phyloP scores from a whole-genome alignment of 1,140 invertebrate genomes.

The Euura lappo region DNA sequence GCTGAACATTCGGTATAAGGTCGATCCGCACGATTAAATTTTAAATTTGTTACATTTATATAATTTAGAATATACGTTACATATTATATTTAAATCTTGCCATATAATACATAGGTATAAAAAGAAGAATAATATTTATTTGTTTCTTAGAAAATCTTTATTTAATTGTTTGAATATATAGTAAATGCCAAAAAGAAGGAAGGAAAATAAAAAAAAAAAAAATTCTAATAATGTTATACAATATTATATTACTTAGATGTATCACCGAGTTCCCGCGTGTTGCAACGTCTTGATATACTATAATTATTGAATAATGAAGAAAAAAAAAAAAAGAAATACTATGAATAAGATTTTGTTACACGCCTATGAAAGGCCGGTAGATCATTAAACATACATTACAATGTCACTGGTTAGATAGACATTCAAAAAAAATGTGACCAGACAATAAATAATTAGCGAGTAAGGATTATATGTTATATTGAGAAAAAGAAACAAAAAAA shows the following conservation, averaged over 20 bases:
- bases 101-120: neutral
- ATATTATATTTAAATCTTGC: neutral
- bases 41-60: neutral
- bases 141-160: constrained; percentile 21
- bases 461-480: constrained; percentile 40
- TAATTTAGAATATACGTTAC: neutral
- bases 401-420: constrained; percentile 38
- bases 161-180: too few species aligned
- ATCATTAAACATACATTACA: neutral
- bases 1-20: too few species aligned
- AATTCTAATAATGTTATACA: constrained; percentile 10
- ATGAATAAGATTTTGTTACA: neutral
- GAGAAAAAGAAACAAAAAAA: constrained; percentile 26
- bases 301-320: too few species aligned
- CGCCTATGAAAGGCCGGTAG: neutral
- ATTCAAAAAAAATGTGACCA: constrained; percentile 54
- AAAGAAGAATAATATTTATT: neutral
- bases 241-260: neutral
- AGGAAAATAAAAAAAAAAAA: neutral
- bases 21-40: neutral
- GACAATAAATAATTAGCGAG: constrained; percentile 54
- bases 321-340: neutral
- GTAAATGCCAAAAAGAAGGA: too few species aligned
- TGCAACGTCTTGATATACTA: neutral
- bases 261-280: neutral